These are phyloP conservation scores for Ylistrum balloti DNA, from an alignment of 1,140 invertebrate species.

Conservation along the genomic window DNA sequence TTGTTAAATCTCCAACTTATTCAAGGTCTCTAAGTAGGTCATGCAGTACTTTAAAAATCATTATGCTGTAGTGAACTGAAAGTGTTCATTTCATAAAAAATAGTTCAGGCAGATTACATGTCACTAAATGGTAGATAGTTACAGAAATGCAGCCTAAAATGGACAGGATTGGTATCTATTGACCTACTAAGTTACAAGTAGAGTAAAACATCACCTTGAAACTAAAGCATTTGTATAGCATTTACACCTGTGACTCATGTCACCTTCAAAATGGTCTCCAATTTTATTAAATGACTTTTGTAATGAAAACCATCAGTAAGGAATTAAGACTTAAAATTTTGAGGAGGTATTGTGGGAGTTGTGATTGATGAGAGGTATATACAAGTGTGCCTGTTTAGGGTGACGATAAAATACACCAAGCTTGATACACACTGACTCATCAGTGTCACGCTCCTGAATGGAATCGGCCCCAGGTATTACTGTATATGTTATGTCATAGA, in stretches of 20 bases:
- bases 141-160: background rate
- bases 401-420: background rate
- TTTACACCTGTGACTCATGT: background rate
- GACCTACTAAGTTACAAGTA: background rate
- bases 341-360: background rate
- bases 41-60: background rate
- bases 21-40: background rate
- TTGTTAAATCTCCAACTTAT: background rate
- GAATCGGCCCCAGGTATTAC: conserved; percentile 36
- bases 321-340: background rate
- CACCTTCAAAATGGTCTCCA: background rate
- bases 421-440: background rate
- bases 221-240: background rate
- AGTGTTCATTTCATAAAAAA: background rate
- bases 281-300: conserved; percentile 16
- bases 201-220: background rate
- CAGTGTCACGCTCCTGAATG: background rate
- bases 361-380: background rate
- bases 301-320: background rate
- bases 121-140: background rate
- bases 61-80: background rate
- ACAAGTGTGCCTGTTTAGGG: background rate
- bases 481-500: background rate
- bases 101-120: conserved; percentile 11
- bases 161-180: background rate